Percentiles rank a stretch among this genome's conserved stretches.
phyloP scores from a whole-genome alignment of 2,888 invertebrate genomes.

The Nymphalis urticae region DNA sequence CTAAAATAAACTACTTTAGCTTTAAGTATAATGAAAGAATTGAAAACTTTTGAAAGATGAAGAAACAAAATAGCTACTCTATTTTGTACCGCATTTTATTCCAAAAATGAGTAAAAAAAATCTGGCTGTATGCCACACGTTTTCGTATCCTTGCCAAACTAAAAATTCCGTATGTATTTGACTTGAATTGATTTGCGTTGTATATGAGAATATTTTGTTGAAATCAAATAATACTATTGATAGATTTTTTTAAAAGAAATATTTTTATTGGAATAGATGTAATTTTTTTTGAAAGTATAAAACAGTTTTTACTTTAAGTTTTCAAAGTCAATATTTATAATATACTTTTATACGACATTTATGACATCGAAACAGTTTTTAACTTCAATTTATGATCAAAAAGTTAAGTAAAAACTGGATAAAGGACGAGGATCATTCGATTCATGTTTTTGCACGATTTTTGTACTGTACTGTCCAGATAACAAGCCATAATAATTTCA shows the following conservation, averaged over 20 bases:
- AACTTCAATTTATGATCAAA: too few species aligned
- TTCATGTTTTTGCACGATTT: too few species aligned
- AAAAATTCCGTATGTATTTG: not conserved
- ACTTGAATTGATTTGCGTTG: conserved; percentile 9
- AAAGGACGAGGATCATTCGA: too few species aligned
- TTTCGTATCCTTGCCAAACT: conserved; percentile 4
- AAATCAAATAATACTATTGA: conserved; percentile 6
- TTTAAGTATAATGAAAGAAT: conserved; percentile 7
- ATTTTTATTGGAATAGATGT: not conserved
- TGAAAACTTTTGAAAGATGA: not conserved
- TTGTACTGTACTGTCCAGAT: too few species aligned
- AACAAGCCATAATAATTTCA: too few species aligned
- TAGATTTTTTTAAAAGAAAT: not conserved
- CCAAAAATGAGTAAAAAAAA: not conserved
- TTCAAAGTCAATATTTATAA: too few species aligned
- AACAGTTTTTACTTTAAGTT: too few species aligned
- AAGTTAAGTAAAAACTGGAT: too few species aligned
- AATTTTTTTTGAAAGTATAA: not conserved
- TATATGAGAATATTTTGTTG: conserved; percentile 14
- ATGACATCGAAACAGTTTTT: too few species aligned
- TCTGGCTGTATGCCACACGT: not conserved
- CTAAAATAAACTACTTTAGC: not conserved
- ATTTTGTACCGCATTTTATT: not conserved
- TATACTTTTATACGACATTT: too few species aligned
- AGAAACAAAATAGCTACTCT: not conserved